Evolutionary conservation across 1,140 invertebrate genomes (phyloP).

Genomic region (Chelonus insularis): DNA sequence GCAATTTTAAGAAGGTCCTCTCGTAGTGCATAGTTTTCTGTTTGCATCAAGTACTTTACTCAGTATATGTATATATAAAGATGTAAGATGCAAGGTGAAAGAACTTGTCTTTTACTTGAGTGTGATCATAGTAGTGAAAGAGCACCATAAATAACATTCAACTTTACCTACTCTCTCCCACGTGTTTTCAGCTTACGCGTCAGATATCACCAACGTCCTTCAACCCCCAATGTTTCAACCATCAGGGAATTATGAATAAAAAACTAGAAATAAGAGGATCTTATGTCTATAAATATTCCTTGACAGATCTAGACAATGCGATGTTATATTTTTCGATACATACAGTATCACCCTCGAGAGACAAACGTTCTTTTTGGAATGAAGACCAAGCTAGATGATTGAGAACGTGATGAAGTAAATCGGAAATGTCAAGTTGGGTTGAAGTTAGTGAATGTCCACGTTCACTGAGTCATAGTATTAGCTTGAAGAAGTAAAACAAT

Average conservation of each 20-base stretch:
- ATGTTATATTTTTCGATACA: no score
- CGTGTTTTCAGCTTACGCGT: slow-evolving; percentile 18
- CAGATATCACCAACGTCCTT: slow-evolving; percentile 13
- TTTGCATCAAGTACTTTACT: slow-evolving; percentile 12
- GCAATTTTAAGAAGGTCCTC: slow-evolving; percentile 6
- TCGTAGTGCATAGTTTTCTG: slow-evolving; percentile 12
- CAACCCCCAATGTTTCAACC: no score
- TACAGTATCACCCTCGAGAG: no score
- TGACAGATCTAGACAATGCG: neutral
- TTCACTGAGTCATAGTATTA: neutral
- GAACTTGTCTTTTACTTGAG: slow-evolving; percentile 8
- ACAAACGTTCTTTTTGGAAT: no score
- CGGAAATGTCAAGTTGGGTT: slow-evolving; percentile 6
- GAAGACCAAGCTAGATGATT: no score
- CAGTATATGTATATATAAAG: no score
- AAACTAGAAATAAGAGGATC: slow-evolving; percentile 51
- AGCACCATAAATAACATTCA: slow-evolving; percentile 54
- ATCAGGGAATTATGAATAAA: slow-evolving; percentile 46
- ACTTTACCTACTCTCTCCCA: slow-evolving; percentile 37
- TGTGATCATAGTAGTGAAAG: slow-evolving; percentile 40
- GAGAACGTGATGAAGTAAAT: neutral
- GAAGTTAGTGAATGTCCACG: neutral
- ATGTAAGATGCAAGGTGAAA: neutral
- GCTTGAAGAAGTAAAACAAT: slow-evolving; percentile 10
- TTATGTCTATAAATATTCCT: slow-evolving; percentile 24